Percentiles rank a stretch among this genome's conserved stretches.
Conservation (phyloP, 1,140 invertebrate genomes). For the Diabrotica virgifera region DNA sequence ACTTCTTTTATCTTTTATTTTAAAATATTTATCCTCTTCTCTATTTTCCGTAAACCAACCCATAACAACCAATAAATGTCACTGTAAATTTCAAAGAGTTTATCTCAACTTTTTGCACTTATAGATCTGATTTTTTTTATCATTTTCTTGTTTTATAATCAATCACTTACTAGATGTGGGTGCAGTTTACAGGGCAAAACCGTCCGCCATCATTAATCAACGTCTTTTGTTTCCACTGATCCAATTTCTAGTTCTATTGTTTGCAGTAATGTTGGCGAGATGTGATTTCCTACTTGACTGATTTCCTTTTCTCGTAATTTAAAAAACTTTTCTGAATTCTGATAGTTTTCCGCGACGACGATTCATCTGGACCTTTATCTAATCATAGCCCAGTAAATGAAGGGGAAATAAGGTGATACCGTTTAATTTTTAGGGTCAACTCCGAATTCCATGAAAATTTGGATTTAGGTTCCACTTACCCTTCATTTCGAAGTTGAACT, state of each 20-base stretch:
- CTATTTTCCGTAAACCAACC: too few relatives aligned
- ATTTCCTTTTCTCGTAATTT: slow-evolving; percentile 15
- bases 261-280: slow-evolving; percentile 32
- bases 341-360: slow-evolving; percentile 8
- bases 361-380: background rate
- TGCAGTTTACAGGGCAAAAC: slow-evolving; percentile 32
- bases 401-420: too few relatives aligned
- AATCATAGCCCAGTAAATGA: too few relatives aligned
- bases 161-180: slow-evolving; percentile 25
- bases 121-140: background rate
- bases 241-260: slow-evolving; percentile 38
- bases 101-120: too few relatives aligned
- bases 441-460: too few relatives aligned
- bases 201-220: slow-evolving; percentile 36
- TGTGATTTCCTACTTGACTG: slow-evolving; percentile 35
- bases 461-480: too few relatives aligned
- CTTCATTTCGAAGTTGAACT: too few relatives aligned
- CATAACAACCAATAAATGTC: too few relatives aligned
- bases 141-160: slow-evolving; percentile 29
- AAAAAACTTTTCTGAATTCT: slow-evolving; percentile 13
- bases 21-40: too few relatives aligned
- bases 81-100: too few relatives aligned
- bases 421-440: too few relatives aligned
- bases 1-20: too few relatives aligned
- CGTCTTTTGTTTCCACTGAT: slow-evolving; percentile 36